Conservation (phyloP, 2,888 invertebrate genomes). For the Notocelia uddmanniana region DNA sequence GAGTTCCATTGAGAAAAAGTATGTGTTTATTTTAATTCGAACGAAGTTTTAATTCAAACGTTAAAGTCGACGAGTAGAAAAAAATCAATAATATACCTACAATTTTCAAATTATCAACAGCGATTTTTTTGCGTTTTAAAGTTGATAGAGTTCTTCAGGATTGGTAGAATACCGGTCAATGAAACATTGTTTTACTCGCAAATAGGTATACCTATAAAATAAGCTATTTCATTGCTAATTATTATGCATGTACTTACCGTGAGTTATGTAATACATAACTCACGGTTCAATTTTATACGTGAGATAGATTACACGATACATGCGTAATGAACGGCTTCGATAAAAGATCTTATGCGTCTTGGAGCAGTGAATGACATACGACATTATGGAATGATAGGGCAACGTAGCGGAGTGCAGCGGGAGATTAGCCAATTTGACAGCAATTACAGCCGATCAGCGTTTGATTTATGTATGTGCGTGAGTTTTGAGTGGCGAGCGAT, state of each 20-base stretch:
- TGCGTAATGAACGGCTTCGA: neutral
- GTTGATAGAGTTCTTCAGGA: no score
- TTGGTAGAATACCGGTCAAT: no score
- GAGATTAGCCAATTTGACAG: slow-evolving; percentile 52
- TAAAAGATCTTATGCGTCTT: neutral
- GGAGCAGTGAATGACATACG: neutral
- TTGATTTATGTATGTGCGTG: slow-evolving; percentile 47
- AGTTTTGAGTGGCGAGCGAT: slow-evolving; percentile 37
- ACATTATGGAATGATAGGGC: neutral
- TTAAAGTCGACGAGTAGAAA: no score
- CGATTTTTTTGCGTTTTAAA: no score
- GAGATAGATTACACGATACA: slow-evolving; percentile 26
- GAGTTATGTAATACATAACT: no score
- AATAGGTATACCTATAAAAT: neutral
- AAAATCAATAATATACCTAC: no score
- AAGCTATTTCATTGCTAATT: neutral
- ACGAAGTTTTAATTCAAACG: no score
- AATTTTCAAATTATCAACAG: no score
- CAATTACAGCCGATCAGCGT: slow-evolving; percentile 50
- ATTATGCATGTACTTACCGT: neutral
- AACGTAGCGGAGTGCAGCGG: slow-evolving; percentile 33
- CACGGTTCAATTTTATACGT: slow-evolving; percentile 3
- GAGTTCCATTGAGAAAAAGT: no score
- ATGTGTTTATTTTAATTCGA: no score
- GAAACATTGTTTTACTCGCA: no score